Evolutionary conservation across 2,888 invertebrate species (phyloP).

Genomic region (Plutella xylostella): DNA sequence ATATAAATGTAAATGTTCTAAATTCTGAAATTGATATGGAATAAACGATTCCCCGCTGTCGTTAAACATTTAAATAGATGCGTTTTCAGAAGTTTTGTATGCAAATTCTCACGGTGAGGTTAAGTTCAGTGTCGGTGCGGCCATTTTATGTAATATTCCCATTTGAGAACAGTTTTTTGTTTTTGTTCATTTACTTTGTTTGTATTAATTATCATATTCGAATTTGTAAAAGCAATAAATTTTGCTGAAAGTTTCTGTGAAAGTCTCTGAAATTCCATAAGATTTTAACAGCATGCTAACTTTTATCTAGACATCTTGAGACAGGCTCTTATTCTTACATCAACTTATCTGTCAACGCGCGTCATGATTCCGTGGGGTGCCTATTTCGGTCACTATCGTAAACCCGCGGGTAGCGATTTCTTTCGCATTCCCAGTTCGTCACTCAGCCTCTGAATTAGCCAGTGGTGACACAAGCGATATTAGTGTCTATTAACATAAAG

Average conservation of each 20-base stretch:
- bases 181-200: slow-evolving; percentile 1
- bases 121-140: slow-evolving; percentile 59
- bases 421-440: slow-evolving; percentile 34
- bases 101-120: slow-evolving; percentile 56
- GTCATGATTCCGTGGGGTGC: neutral
- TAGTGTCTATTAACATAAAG: slow-evolving; percentile 52
- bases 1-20: slow-evolving; percentile 3
- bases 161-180: slow-evolving; percentile 25
- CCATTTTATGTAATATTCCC: slow-evolving; percentile 35
- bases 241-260: slow-evolving; percentile 9
- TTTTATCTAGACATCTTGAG: too few species aligned
- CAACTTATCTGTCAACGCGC: slow-evolving; percentile 31
- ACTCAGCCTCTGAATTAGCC: slow-evolving; percentile 34
- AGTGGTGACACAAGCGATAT: slow-evolving; percentile 36
- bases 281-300: too few species aligned
- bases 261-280: too few species aligned
- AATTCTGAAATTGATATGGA: slow-evolving; percentile 1
- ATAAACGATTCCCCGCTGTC: slow-evolving; percentile 32
- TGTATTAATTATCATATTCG: neutral
- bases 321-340: too few species aligned
- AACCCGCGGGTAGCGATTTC: slow-evolving; percentile 19
- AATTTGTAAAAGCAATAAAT: too few species aligned
- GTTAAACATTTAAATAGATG: slow-evolving; percentile 57
- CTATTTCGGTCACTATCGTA: neutral
- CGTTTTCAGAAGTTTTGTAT: slow-evolving; percentile 65